Percentiles rank a stretch among this genome's conserved stretches.
Evolutionary conservation across 2,888 invertebrate genomes (phyloP).

Genomic region (Zhuqinia jingwanae): DNA sequence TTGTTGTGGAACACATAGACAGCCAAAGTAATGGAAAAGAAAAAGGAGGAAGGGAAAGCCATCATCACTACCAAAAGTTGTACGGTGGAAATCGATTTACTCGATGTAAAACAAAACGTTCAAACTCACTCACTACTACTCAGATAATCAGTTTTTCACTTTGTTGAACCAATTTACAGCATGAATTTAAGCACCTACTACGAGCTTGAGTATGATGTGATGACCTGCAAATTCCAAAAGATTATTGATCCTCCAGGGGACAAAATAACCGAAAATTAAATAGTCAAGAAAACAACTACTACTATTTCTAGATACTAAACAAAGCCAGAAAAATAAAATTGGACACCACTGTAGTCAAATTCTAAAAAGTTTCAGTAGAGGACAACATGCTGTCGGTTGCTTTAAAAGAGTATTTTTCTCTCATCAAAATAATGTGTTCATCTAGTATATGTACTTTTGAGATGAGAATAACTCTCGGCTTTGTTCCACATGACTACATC

Average conservation of each 20-base stretch:
- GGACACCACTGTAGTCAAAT: background rate
- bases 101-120: too few species aligned
- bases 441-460: background rate
- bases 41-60: background rate
- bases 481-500: slow-evolving; percentile 74
- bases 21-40: background rate
- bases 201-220: background rate
- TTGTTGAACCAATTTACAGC: too few species aligned
- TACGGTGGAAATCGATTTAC: too few species aligned
- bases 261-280: too few species aligned
- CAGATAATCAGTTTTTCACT: too few species aligned
- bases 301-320: slow-evolving; percentile 39
- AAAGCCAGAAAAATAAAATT: background rate
- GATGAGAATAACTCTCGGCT: slow-evolving; percentile 55
- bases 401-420: slow-evolving; percentile 9
- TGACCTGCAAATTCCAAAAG: slow-evolving; percentile 26
- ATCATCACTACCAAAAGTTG: too few species aligned
- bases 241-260: slow-evolving; percentile 32
- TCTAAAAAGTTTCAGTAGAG: background rate
- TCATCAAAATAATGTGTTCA: background rate
- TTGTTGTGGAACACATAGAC: too few species aligned
- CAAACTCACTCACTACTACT: too few species aligned
- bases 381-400: background rate
- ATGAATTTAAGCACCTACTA: background rate
- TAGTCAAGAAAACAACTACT: slow-evolving; percentile 11